These are phyloP conservation scores for Hippocampus kuda DNA, from an alignment of 2,797 vertebrate species.

Conservation along the genomic window DNA sequence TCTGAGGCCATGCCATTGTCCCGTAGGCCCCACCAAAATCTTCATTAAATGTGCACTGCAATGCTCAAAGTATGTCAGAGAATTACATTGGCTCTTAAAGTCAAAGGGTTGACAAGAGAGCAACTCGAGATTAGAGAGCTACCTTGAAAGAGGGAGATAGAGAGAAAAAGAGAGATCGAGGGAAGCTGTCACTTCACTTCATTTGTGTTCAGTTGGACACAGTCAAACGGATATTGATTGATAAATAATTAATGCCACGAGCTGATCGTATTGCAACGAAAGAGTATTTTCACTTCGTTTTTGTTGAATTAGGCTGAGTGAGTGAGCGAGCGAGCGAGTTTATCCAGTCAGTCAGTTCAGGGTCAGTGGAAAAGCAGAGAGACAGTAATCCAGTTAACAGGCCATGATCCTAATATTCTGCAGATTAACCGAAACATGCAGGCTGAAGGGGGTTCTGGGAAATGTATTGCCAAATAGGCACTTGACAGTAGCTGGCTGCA, in stretches of 20 bases:
- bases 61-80: conserved; percentile 33
- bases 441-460: conserved; percentile 18
- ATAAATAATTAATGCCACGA: not conserved
- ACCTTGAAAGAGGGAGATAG: not conserved
- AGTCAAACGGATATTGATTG: not conserved
- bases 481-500: not conserved
- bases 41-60: conserved; percentile 11
- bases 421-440: conserved; percentile 34
- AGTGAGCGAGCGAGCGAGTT: not conserved
- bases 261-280: not conserved
- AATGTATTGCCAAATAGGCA: conserved; percentile 31
- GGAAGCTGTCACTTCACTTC: not conserved
- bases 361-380: conserved; percentile 39
- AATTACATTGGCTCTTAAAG: conserved; percentile 50
- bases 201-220: not conserved
- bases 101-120: conserved; percentile 48
- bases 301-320: not conserved
- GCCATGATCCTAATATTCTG: conserved; percentile 38
- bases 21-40: conserved; percentile 8
- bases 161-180: too few relatives aligned
- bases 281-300: not conserved
- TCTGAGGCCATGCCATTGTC: conserved; percentile 8
- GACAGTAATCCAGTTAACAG: conserved; percentile 52
- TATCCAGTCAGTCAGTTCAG: conserved; percentile 9
- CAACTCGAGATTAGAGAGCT: conserved; percentile 3